Percentiles rank a stretch among this genome's conserved stretches.
Conservation (phyloP, 64 coral and sea anemone genomes). For the Trachythela sp. region DNA sequence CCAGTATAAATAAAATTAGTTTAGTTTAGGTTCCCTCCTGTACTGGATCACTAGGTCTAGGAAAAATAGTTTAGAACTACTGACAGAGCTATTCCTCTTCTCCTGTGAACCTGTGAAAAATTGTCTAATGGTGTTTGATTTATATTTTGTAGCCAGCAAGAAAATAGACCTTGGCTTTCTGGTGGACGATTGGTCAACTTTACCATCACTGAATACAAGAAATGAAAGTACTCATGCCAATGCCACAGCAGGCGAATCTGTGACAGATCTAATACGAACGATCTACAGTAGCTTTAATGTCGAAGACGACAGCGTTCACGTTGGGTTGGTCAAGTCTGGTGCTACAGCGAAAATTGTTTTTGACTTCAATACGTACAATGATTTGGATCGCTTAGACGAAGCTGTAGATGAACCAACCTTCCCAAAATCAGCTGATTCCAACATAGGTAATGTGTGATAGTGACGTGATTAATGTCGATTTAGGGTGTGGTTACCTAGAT, state of each 20-base stretch:
- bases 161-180: not conserved
- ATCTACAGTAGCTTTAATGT: not conserved
- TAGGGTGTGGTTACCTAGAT: too few species aligned
- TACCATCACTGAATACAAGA: not conserved
- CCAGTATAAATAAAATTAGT: too few species aligned
- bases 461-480: too few species aligned
- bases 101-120: too few species aligned
- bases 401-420: not conserved
- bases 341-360: not conserved
- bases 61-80: too few species aligned
- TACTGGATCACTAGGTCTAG: too few species aligned
- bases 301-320: not conserved
- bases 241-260: not conserved
- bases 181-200: not conserved
- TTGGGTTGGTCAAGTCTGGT: not conserved
- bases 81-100: too few species aligned
- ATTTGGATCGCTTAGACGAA: not conserved
- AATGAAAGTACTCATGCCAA: too few species aligned
- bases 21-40: too few species aligned
- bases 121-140: not conserved
- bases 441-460: not conserved
- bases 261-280: not conserved
- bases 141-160: not conserved
- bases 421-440: not conserved
- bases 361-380: not conserved